Conservation (phyloP, 2,888 invertebrate genomes). For the Noctua pronuba region DNA sequence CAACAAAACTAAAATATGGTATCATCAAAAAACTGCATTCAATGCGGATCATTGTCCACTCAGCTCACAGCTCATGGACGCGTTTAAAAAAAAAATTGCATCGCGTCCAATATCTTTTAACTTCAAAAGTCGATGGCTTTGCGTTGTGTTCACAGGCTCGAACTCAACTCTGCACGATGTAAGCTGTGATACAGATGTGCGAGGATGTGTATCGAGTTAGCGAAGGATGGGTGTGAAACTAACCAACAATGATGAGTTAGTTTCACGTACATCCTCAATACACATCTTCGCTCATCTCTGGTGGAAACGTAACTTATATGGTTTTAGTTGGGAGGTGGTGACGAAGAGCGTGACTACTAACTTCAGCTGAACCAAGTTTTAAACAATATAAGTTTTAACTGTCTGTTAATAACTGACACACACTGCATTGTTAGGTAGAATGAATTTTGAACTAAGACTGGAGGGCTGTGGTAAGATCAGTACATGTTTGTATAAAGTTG, state of each 20-base stretch:
- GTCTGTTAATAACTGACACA: neutral
- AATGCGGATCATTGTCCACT: no score
- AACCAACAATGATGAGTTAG: no score
- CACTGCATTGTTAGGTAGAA: neutral
- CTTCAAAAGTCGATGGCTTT: neutral
- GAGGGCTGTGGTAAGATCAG: neutral
- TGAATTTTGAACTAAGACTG: neutral
- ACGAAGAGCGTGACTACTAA: no score
- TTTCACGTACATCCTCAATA: no score
- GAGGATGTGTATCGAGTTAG: neutral
- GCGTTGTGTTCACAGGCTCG: neutral
- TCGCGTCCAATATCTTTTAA: no score
- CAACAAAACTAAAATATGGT: no score
- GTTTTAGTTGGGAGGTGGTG: no score
- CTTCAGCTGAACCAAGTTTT: neutral
- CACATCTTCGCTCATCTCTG: no score
- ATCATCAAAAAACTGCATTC: no score
- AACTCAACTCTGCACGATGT: neutral
- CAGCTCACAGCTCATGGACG: no score
- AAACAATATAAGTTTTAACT: conserved; percentile 2
- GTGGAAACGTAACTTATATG: no score
- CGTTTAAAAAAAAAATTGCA: no score
- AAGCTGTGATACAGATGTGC: neutral
- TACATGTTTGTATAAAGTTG: neutral
- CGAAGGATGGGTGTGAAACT: neutral